Evolutionary conservation across 2,797 vertebrate genomes (phyloP), one percentile per base, ranked within the genome.

Genomic region (Mus caroli): DNA sequence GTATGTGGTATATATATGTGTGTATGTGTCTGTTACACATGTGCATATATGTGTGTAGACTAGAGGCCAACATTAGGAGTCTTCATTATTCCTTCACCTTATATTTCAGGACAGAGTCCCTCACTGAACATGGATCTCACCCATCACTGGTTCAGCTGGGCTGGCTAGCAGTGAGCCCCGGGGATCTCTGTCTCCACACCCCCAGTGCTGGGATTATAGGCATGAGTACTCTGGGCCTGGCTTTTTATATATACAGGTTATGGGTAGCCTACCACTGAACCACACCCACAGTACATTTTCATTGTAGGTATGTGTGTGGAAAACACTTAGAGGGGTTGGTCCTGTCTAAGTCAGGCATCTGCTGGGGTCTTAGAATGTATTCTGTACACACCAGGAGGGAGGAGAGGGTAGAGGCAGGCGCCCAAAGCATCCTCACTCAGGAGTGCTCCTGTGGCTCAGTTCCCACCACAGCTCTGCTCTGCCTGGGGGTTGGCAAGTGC

Each of bases 381-480:
- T 12, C 4, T 14, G n/a, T 20, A 28, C 50, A 40, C 4, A 73
- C 37, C 26, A 75, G 37, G 37, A 34, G 26, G 50, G 6, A 4
- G 40, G 50, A 50, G 50, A 54, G 24, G 19, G 10, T 24, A 37
- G 3, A 67, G 19, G 24, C 2, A 8, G 76, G 0, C 10, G 40
- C 58, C 24, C 4, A 3, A 8, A 4, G 5, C 2, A 1, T 15
- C 9, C n/a, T 79, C 24, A 14, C 60, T 0, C 5, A 7, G 24
- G 64, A 43, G 54, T 0, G 20, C 15, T 9, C 62, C 71, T 0
- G 0, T 2, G n/a, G 46, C 50, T 77, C 4, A 17, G 60, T 6
- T 50, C 46, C 71, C 34, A 2, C 11, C 60, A 40, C 1, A n/a
- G 1, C 78, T 20, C 8, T 24, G 2, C 4, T 37, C 62, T 20